Percentiles rank a stretch among this genome's conserved stretches.
Conservation (phyloP, 2,797 vertebrate species). For the Eulemur rubriventer region DNA sequence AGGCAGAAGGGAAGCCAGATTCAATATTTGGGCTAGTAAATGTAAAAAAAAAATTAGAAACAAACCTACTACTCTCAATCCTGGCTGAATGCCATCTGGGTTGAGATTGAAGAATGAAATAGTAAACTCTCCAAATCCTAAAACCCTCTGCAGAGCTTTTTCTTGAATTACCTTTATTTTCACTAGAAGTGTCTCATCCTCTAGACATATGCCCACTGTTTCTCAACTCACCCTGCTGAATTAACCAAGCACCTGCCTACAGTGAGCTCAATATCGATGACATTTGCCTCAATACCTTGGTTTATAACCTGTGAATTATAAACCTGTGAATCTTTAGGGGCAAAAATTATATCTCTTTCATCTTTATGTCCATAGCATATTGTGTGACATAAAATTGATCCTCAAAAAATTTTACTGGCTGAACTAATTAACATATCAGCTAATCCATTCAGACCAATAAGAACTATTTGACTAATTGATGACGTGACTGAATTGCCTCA, state of each 20-base stretch:
- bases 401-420: neutral
- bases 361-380: neutral
- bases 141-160: neutral
- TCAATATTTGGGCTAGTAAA: neutral
- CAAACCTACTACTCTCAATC: neutral
- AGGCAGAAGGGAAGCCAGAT: neutral
- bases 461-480: neutral
- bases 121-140: neutral
- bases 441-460: neutral
- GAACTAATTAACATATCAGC: neutral
- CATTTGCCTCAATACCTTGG: neutral
- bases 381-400: neutral
- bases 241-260: neutral
- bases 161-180: conserved; percentile 1
- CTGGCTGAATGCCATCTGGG: neutral
- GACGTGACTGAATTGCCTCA: neutral
- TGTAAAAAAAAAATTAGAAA: neutral
- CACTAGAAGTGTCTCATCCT: neutral
- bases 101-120: neutral
- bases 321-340: neutral
- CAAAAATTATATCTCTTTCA: neutral
- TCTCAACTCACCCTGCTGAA: neutral
- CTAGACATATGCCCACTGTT: neutral
- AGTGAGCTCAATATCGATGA: neutral
- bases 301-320: neutral